Percentiles rank a stretch among this genome's conserved stretches.
Evolutionary conservation across 2,797 vertebrate species (phyloP).

Genomic region (Enoplosus armatus): DNA sequence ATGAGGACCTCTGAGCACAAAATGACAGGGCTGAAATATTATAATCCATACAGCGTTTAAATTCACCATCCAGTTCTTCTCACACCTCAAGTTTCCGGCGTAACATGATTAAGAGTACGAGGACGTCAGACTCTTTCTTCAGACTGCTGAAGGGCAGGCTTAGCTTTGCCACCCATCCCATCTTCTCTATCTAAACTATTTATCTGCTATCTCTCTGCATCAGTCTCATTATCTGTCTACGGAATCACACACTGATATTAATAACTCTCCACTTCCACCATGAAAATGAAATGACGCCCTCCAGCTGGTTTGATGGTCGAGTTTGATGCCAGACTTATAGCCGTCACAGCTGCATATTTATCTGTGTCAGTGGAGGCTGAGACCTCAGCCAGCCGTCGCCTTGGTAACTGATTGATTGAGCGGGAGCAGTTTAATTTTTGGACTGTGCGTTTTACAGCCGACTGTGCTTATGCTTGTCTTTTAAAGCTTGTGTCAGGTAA

Average conservation of each 20-base stretch:
- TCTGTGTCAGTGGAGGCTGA: conserved; percentile 55
- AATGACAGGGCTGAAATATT: background rate
- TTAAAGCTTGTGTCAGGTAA: background rate
- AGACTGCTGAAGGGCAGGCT: conserved; percentile 27
- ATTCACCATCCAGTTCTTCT: background rate
- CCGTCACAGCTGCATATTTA: conserved; percentile 66
- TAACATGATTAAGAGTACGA: conserved; percentile 16
- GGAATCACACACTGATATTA: conserved; percentile 61
- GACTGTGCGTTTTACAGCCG: background rate
- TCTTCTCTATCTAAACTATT: conserved; percentile 41
- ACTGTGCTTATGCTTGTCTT: background rate
- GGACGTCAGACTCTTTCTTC: conserved; percentile 8
- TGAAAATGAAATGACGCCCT: conserved; percentile 69
- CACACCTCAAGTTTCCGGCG: background rate
- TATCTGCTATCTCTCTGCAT: conserved; percentile 56
- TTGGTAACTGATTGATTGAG: conserved; percentile 59
- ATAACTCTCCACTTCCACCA: conserved; percentile 59
- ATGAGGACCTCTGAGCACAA: background rate
- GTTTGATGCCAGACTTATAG: conserved; percentile 70
- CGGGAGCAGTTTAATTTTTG: conserved; percentile 6
- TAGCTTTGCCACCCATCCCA: conserved; percentile 14
- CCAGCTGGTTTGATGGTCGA: conserved; percentile 63
- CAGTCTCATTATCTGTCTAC: conserved; percentile 59
- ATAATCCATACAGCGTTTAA: background rate
- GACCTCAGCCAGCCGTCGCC: conserved; percentile 46